A percentile compares a stretch with the other conserved stretches of the same genome.
These are phyloP conservation scores for Ceratitis capitata DNA, from an alignment of 1,140 invertebrate species.

Conservation along the genomic window DNA sequence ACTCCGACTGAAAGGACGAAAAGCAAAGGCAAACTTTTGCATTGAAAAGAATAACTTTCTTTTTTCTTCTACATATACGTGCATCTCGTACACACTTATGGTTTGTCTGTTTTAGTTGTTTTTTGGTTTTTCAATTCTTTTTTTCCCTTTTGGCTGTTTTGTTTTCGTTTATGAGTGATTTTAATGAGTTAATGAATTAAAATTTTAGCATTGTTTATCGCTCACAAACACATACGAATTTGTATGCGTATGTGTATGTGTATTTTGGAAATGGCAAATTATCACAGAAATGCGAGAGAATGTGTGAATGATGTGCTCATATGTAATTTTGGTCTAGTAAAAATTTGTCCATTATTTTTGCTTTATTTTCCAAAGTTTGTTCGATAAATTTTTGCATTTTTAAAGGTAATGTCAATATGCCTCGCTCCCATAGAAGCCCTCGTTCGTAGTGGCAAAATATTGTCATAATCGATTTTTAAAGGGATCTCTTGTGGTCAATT, in stretches of 20 bases:
- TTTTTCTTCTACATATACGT: neutral
- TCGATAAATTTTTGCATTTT: too few relatives aligned
- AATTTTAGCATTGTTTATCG: conserved; percentile 23
- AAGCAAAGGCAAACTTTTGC: neutral
- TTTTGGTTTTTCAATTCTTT: too few relatives aligned
- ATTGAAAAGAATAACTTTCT: too few relatives aligned
- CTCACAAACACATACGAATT: neutral
- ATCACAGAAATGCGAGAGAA: neutral
- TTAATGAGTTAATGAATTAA: conserved; percentile 38
- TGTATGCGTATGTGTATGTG: neutral
- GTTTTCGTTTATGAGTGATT: neutral
- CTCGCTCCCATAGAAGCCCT: too few relatives aligned
- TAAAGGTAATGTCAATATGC: too few relatives aligned
- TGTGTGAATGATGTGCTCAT: too few relatives aligned
- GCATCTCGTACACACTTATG: neutral
- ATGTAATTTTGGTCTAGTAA: too few relatives aligned
- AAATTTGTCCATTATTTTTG: too few relatives aligned
- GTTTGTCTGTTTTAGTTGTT: neutral
- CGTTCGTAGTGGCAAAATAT: too few relatives aligned
- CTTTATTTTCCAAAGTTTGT: too few relatives aligned
- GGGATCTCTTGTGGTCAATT: too few relatives aligned
- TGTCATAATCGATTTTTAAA: too few relatives aligned
- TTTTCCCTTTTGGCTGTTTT: neutral
- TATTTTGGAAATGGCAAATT: neutral
- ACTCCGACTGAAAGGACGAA: neutral